Base-by-base conservation (phyloP, 37 sponge, comb jelly and placozoan species). In the Beroe ovata region DNA sequence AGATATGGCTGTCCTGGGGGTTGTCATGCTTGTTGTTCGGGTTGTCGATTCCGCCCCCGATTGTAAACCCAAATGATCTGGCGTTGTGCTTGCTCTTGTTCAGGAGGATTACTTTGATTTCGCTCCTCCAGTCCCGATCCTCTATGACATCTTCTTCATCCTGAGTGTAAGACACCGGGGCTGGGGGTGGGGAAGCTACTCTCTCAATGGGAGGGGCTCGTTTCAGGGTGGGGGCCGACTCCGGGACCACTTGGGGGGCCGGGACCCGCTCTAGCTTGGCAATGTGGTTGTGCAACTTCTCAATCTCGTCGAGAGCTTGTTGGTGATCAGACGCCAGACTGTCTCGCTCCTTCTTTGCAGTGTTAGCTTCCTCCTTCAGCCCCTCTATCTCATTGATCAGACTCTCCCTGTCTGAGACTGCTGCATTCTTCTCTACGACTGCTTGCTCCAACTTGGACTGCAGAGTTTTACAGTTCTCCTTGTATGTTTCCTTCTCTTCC, bases 31-130 rank as follows among this genome's bases (percentile, higher is more conserved):
- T 77, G 47, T 77, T 41, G 28, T 77, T 42, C 23, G 84, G 84
- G 54, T 77, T 77, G 28, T 77, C 84, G n/a, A 77, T 77, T 22
- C 84, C 84, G 2, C 84, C 84, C 8, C 84, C 84, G 47, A 77
- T 77, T 18, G 84, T 77, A 20, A 77, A 77, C 25, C 84, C 84
- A 41, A 77, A 77, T 1, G 84, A 77, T 16, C 54, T 39, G 28
- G 84, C 42, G 19, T 42, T 42, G 54, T 42, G 54, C 28, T 42
- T 29, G 33, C 36, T 35, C 38, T 77, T 77, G 54, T 77, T 42
- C 4, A 77, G 84, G 22, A 42, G 1, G 23, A 77, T 77, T 1
- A 77, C 84, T 54, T 77, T 77, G 84, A 77, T 77, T 54, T 77
- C 84, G 33, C 84, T 77, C 38, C 84, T 38, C 84, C 84, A 77